Conservation (phyloP, 2,797 vertebrate species). For the Parauchenoglanis punctatus region DNA sequence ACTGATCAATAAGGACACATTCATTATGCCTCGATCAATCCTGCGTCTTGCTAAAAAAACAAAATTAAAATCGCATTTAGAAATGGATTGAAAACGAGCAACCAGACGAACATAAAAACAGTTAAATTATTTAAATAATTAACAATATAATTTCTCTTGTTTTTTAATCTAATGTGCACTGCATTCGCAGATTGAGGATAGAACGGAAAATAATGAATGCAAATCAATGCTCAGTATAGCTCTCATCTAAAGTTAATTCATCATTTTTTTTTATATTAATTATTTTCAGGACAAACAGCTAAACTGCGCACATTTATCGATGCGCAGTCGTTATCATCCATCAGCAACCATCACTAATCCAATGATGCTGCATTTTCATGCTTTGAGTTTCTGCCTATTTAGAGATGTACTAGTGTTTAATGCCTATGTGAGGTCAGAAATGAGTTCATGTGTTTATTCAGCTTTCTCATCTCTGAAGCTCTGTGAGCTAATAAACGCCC, state of each 20-base stretch:
- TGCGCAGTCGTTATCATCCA: background rate
- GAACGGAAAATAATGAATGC: background rate
- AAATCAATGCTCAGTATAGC: background rate
- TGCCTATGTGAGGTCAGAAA: background rate
- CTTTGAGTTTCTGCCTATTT: background rate
- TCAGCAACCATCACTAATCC: background rate
- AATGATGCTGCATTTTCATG: background rate
- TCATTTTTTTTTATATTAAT: background rate
- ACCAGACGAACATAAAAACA: background rate
- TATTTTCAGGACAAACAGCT: background rate
- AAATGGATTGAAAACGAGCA: background rate
- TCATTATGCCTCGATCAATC: conserved; percentile 31
- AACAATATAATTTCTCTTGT: background rate
- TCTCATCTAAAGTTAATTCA: background rate
- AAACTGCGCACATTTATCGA: background rate
- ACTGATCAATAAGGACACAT: conserved; percentile 40
- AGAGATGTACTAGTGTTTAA: background rate
- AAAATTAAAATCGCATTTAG: background rate
- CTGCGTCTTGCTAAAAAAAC: background rate
- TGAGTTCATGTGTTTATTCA: conserved; percentile 2
- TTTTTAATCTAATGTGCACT: background rate
- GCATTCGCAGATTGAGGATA: background rate
- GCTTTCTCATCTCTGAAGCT: background rate
- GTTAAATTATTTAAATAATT: conserved; percentile 39
- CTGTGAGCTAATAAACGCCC: conserved; percentile 32